Base-by-base conservation (phyloP, 1,140 invertebrate genomes). In the Polypedilum pembai region DNA sequence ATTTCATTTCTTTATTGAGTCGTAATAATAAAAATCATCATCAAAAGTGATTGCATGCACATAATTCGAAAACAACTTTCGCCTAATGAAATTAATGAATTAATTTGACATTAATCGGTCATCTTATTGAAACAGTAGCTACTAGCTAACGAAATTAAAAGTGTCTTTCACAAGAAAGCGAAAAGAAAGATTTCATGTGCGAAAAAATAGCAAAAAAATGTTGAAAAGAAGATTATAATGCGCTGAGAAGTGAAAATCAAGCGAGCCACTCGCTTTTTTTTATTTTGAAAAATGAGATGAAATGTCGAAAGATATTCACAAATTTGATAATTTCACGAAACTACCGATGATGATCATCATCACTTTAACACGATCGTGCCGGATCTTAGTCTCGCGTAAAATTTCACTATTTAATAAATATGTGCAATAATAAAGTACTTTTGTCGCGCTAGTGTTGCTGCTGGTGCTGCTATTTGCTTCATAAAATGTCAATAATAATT, bases 81-180 rank as follows among this genome's bases (percentile, higher is more conserved):
- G 45, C 45, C n/a, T 56, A 56, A 56, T 56, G 45, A 56, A 56
- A 56, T 56, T 56, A n/a, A 56, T 56, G 45, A 56, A 56, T 56
- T 56, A 56, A 56, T 56, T 56, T 56, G 45, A 56, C 45, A 56
- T n/a, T 56, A 56, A 56, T 56, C 12, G 12, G 45, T 56, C n/a
- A 56, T 56, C 45, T 12, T n/a, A 33, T n/a, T 56, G 45, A 56
- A 56, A 56, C 45, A 56, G 45, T 56, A 56, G 45, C 41, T 45
- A 15, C 41, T 45, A 15, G 41, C 10, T 12, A 56, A 56, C 45
- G 45, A 4, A n/a, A 56, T 56, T 12, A 45, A 45, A 12, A 56
- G 45, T 56, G 12, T 56, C 12, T 12, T n/a, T n/a, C 45, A 56
- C 12, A 56, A 56, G 15, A 56, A 56, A n/a, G 45, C 12, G 4